A percentile compares a stretch with the other conserved stretches of the same genome.
These are phyloP conservation scores for Microctonus hyperodae DNA, from an alignment of 2,888 invertebrate genomes.

Conservation along the genomic window DNA sequence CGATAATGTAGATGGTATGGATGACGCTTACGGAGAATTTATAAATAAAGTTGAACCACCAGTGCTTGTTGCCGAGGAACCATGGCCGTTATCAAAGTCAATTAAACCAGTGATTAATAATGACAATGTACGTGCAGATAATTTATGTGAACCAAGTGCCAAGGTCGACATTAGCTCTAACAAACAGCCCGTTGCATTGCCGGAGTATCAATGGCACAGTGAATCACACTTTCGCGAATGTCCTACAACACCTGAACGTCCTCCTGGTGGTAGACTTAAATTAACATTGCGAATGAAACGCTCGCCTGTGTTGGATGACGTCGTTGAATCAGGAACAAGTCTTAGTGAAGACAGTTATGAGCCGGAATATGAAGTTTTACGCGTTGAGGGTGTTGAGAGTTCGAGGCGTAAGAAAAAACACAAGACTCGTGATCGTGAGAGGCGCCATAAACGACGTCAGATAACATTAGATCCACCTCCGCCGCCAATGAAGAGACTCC, in stretches of 20 bases:
- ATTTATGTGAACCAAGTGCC: slow-evolving; percentile 32
- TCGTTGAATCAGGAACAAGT: slow-evolving; percentile 80
- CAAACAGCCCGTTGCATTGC: slow-evolving; percentile 22
- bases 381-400: slow-evolving; percentile 77
- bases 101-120: slow-evolving; percentile 15
- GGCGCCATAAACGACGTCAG: slow-evolving; percentile 67
- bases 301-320: slow-evolving; percentile 84
- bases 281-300: slow-evolving; percentile 86
- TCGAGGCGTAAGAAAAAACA: slow-evolving; percentile 66
- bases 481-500: slow-evolving; percentile 83
- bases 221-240: slow-evolving; percentile 44
- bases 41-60: slow-evolving; percentile 50
- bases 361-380: slow-evolving; percentile 84
- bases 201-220: slow-evolving; percentile 46
- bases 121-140: slow-evolving; percentile 22
- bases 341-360: slow-evolving; percentile 72
- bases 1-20: slow-evolving; percentile 44
- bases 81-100: slow-evolving; percentile 46
- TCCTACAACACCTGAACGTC: slow-evolving; percentile 68
- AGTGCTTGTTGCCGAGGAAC: slow-evolving; percentile 49
- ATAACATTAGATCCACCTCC: slow-evolving; percentile 65
- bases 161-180: slow-evolving; percentile 6
- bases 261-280: slow-evolving; percentile 71
- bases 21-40: slow-evolving; percentile 46
- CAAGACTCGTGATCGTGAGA: slow-evolving; percentile 69